Base-by-base conservation (phyloP, 2,113 vertebrate genomes). In the Limnothrissa miodon region DNA sequence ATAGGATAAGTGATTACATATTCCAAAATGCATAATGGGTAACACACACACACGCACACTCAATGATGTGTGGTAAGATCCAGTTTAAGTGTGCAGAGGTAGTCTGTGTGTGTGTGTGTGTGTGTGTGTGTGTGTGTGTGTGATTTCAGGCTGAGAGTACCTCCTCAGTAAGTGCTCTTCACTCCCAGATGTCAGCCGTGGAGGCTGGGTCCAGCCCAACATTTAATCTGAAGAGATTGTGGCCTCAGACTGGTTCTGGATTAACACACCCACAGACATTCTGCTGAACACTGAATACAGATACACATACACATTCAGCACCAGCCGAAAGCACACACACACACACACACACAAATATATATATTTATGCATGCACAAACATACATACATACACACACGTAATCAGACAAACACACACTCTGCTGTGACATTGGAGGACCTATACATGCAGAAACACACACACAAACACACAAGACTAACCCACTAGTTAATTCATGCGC, bases 201-300 rank as follows among this genome's bases (percentile, higher is more conserved):
- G 9, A 62, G 66, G 9, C 66, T 74, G 13, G 87, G 84, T 85
- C 46, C 10, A 82, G 59, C 86, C 84, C 88, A 85, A 83, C 48
- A 80, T 81, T 92, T 91, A 91, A 91, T 93, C 89, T 92, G 56
- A 5, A n/a, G 90, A 92, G 90, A 92, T 90, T 87, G 88, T 91
- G 89, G 87, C 85, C 88, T 89, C 84, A 91, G 86, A 85, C 80
- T 85, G 89, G 88, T 39, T 23, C 89, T 81, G 39, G 90, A 93
- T 93, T 92, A 91, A 62, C 80, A 45, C 81, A 62, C 46, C 48
- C 66, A 25, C 17, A 59, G 83, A 81, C 80, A 86, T 85, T 81
- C 21, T 83, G 80, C 62, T 78, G 29, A 4, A 74, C 29, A n/a
- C 62, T 78, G 29, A 4, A 74, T 33, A n/a, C 4, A 15, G 25